phyloP scores from a whole-genome alignment of 2,797 vertebrate genomes.

The Alosa sapidissima region DNA sequence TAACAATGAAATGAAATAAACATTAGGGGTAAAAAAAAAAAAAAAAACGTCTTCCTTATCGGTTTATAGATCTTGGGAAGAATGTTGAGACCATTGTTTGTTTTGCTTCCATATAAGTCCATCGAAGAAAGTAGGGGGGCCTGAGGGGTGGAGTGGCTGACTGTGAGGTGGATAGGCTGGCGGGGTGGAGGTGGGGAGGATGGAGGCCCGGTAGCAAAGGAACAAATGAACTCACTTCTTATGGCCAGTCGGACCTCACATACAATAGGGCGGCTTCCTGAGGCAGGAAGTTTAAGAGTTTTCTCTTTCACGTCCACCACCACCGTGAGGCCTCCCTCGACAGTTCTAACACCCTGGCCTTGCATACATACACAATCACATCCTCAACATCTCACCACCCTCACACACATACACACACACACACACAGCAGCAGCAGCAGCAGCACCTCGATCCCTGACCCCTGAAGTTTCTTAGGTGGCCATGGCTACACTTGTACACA shows the following conservation, averaged over 20 bases:
- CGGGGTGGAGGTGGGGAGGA: not conserved
- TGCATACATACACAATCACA: not conserved
- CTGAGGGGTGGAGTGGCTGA: not conserved
- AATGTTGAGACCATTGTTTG: slow-evolving; percentile 25
- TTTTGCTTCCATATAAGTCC: slow-evolving; percentile 26
- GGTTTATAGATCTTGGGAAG: slow-evolving; percentile 20
- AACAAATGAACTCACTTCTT: slow-evolving; percentile 20
- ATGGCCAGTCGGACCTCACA: slow-evolving; percentile 47
- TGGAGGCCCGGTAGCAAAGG: not conserved
- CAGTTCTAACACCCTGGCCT: slow-evolving; percentile 18
- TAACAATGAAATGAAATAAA: slow-evolving; percentile 24
- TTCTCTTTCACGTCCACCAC: slow-evolving; percentile 31
- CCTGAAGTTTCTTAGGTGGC: not conserved
- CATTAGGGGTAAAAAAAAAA: not conserved
- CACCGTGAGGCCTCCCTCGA: slow-evolving; percentile 1
- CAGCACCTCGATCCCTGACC: not conserved
- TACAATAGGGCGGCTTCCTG: slow-evolving; percentile 64
- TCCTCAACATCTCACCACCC: too few species aligned
- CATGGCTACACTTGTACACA: not conserved
- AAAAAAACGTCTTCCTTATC: not conserved
- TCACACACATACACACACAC: not conserved
- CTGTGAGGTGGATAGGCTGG: not conserved
- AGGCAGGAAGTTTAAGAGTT: slow-evolving; percentile 58
- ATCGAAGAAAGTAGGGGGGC: not conserved
- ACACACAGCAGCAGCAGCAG: not conserved